phyloP scores from a whole-genome alignment of 2,888 invertebrate genomes.

The Erebia aethiops region DNA sequence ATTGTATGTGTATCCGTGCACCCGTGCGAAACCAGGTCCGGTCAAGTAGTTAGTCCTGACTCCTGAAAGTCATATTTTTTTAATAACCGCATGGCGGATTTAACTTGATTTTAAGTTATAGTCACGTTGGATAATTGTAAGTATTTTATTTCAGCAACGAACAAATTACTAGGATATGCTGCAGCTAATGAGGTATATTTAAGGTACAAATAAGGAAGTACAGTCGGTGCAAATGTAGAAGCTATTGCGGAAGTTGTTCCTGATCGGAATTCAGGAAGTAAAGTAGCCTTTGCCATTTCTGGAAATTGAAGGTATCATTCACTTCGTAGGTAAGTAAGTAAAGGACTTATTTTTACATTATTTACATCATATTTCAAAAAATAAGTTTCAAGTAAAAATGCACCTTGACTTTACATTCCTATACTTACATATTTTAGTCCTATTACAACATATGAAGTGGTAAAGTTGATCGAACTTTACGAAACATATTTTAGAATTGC shows the following conservation, averaged over 20 bases:
- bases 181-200: neutral
- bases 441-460: too few relatives aligned
- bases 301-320: constrained; percentile 15
- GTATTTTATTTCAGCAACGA: neutral
- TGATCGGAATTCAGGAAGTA: constrained; percentile 26
- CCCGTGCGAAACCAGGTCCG: too few relatives aligned
- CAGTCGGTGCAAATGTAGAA: constrained; percentile 29
- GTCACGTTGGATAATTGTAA: too few relatives aligned
- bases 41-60: too few relatives aligned
- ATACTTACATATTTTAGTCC: too few relatives aligned
- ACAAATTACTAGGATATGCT: neutral
- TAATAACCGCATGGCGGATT: neutral
- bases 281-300: constrained; percentile 23
- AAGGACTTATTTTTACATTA: neutral
- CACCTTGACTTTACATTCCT: too few relatives aligned
- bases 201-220: constrained; percentile 26
- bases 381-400: neutral
- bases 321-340: neutral
- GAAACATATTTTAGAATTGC: too few relatives aligned
- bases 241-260: constrained; percentile 26
- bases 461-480: too few relatives aligned
- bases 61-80: neutral
- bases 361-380: neutral
- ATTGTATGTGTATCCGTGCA: too few relatives aligned
- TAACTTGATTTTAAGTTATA: neutral